Base-by-base conservation (phyloP, 2,888 invertebrate genomes). In the Phorcus lineatus region DNA sequence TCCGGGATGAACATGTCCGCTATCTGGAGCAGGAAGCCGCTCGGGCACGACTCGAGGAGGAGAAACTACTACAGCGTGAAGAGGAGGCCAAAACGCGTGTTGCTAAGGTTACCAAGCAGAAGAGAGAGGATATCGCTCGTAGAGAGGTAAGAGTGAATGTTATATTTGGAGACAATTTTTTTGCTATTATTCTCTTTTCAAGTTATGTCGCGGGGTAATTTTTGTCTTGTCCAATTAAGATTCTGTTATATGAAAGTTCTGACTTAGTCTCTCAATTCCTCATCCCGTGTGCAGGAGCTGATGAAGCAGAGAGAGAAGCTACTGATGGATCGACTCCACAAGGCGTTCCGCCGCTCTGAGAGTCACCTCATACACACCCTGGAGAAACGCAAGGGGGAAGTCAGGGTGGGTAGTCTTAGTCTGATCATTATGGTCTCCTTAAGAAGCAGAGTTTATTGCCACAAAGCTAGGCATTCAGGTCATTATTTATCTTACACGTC, bases 1-100 rank as follows among this genome's bases (percentile, higher is more conserved):
- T 92, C 40, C 84, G 92, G 40, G 91, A 92, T 83, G 92, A 92
- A 81, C 91, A 92, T 81, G 87, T 92, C 22, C 81, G 84, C 62
- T 92, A 91, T 83, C 86, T 89, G 77, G 88, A 89, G 79, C 91
- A 91, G 82, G 90, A 92, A 86, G 89, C 90, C 0, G 81, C 78
- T 24, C 81, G 86, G 19, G 86, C 87, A 11, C 81, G 88, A n/a
- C 82, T 84, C 67, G 80, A 86, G 11, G 84, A 90, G 79, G 88
- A 91, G 80, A 86, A 87, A 36, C 47, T 91, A 9, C 81, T 88
- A 4, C 77, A 86, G 57, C 82, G 85, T 19, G 91, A 92, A 82
- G 91, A 91, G 80, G 87, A 85, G 74, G 90, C 91, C 6, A 92
- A 91, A 82, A 88, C 85, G 55, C 84, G 90, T 31, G 86, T 91